Evolutionary conservation across 2,797 vertebrate species (phyloP), one percentile per base, ranked within the genome.

Genomic region (Apogon hyalosoma): DNA sequence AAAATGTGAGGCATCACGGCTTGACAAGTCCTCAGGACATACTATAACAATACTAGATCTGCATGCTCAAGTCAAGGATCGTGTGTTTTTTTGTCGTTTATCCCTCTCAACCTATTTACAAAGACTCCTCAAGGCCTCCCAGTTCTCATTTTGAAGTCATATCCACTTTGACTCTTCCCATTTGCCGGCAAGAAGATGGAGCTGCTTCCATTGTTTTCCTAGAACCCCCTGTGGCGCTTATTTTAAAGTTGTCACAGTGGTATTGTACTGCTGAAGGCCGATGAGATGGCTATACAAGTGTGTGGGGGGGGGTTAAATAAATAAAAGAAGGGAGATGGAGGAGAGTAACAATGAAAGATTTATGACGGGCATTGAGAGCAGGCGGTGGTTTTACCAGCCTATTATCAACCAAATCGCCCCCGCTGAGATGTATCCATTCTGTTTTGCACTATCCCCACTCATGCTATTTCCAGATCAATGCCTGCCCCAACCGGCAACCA

Each of bases 341-440:
- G 54, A 80, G 82, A 69, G 84, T 83, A 92, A 90, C 89, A 87
- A 90, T 91, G 86, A 85, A 79, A 91, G 86, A 93, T 92, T 92
- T 89, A 92, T 90, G 86, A 91, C 82, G 73, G 59, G 69, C 81
- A 79, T 63, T 78, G 84, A 86, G 79, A 85, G 73, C 78, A 77
- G 82, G 71, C 84, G 45, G 61, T 40, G 63, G 77, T 80, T 92
- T 90, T 90, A 88, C 90, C 88, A 79, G 75, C 76, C 80, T 81
- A 87, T 92, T 88, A 92, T 88, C 82, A 91, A 90, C 77, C 83
- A 86, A 89, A 92, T 92, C 73, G 36, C 71, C 55, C 79, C 80
- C 79, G 74, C 80, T 74, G 80, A 85, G 85, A 88, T 65, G 75
- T 78, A 78, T 65, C 80, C 64, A 64, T 64, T 80, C 62, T 31